Conservation (phyloP, 2,888 invertebrate species). For the Drosophila suboccidentalis region DNA sequence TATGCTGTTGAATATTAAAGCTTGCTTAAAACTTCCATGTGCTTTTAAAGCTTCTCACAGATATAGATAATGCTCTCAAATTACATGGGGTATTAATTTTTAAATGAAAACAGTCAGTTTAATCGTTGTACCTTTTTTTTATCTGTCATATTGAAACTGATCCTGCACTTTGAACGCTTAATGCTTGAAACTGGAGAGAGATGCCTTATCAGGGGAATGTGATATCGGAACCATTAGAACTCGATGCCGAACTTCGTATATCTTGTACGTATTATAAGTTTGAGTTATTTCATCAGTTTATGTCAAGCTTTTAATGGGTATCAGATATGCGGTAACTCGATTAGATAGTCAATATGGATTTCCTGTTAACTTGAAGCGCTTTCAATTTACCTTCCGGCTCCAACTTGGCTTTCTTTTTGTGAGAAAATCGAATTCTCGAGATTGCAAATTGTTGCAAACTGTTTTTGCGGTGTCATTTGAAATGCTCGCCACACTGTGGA, state of each 20-base stretch:
- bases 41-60: too few species aligned
- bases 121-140: neutral
- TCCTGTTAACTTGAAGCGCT: slow-evolving; percentile 9
- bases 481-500: slow-evolving; percentile 17
- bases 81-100: too few species aligned
- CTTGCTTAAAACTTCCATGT: too few species aligned
- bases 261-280: neutral
- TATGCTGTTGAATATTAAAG: too few species aligned
- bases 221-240: neutral
- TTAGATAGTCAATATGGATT: neutral
- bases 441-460: slow-evolving; percentile 10
- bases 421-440: slow-evolving; percentile 9
- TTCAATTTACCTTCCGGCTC: slow-evolving; percentile 13
- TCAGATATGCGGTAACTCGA: neutral
- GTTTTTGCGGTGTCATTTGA: slow-evolving; percentile 20
- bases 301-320: neutral
- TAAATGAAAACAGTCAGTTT: neutral
- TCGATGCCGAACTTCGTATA: neutral
- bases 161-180: neutral
- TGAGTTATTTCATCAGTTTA: neutral
- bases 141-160: neutral
- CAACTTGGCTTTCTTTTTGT: slow-evolving; percentile 22
- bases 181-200: neutral
- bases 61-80: neutral
- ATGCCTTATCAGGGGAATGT: neutral